A percentile compares a stretch with the other conserved stretches of the same genome.
phyloP scores from a whole-genome alignment of 2,113 vertebrate species.

The Gasterosteus aculeatus region DNA sequence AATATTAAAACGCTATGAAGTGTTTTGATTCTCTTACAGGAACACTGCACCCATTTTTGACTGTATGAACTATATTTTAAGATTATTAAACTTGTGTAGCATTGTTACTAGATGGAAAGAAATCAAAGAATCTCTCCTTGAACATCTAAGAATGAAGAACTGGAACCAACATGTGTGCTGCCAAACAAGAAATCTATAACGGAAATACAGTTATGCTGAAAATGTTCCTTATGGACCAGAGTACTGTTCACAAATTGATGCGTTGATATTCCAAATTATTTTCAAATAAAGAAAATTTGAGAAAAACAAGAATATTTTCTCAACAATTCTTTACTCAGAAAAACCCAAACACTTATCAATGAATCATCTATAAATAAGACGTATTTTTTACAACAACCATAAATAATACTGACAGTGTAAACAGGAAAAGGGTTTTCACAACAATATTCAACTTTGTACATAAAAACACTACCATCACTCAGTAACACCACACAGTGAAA shows the following conservation, averaged over 20 bases:
- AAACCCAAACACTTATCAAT: constrained; percentile 42
- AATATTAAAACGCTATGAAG: constrained; percentile 15
- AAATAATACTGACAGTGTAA: constrained; percentile 75
- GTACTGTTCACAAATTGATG: background rate
- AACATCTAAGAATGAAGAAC: background rate
- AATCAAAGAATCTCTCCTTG: no score
- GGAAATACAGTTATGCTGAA: background rate
- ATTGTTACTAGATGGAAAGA: no score
- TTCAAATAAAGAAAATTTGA: constrained; percentile 10
- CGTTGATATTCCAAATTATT: background rate
- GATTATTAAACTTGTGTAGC: background rate
- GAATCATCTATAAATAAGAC: constrained; percentile 54
- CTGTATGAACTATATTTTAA: background rate
- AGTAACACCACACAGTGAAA: constrained; percentile 37
- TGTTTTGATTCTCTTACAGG: background rate
- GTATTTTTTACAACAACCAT: constrained; percentile 47
- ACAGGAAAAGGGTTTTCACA: constrained; percentile 39
- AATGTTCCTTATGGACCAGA: background rate
- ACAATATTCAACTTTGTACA: constrained; percentile 53
- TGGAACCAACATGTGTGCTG: background rate
- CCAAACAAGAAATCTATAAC: background rate
- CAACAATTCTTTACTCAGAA: constrained; percentile 33
- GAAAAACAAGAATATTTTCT: background rate
- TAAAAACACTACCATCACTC: constrained; percentile 22
- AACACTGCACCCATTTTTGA: background rate